Base-by-base conservation (phyloP, 1,140 invertebrate species). In the Caenorhabditis inopinata region DNA sequence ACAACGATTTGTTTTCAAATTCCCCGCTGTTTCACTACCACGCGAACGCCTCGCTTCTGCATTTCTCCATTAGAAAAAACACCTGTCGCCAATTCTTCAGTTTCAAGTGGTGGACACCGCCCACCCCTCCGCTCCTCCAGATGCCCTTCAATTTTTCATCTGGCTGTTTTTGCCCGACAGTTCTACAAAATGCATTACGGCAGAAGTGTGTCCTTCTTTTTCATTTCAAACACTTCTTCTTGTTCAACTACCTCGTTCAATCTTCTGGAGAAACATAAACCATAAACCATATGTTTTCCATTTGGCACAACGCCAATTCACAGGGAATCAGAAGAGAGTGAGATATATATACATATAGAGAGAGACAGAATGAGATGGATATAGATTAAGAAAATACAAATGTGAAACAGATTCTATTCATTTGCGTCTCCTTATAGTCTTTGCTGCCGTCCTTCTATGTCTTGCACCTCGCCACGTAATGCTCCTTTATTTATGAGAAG, bases 261-360 rank as follows among this genome's bases (percentile, higher is more conserved):
- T 2, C 23, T 58, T 32, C 25, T 16, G 11, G n/a, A n/a, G n/a
- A n/a, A n/a, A n/a, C n/a, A n/a, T n/a, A n/a, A n/a, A n/a, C n/a
- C n/a, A n/a, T n/a, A 29, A 68, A 6, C 32, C 58, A 68, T 68
- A 16, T 68, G 58, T 68, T 68, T 68, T 16, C 32, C 58, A 68
- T 68, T 68, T 58, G 51, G 51, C 51, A 32, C 51, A 2, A 25
- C 23, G 58, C 58, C 32, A 68, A 35, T 68, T 68, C 58, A 68
- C 38, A 21, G 16, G 32, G 21, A 68, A 68, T 58, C 18, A 32
- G 53, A 68, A 32, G n/a, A 68, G 38, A 32, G 6, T 6, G 51
- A 14, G 27, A 16, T n/a, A n/a, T n/a, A n/a, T n/a, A n/a, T n/a
- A n/a, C n/a, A n/a, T n/a, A n/a, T n/a, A n/a, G n/a, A n/a, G n/a